Percentiles rank a stretch among this genome's conserved stretches.
phyloP scores from a whole-genome alignment of 2,888 invertebrate genomes.

The Cyclophora albipunctata region DNA sequence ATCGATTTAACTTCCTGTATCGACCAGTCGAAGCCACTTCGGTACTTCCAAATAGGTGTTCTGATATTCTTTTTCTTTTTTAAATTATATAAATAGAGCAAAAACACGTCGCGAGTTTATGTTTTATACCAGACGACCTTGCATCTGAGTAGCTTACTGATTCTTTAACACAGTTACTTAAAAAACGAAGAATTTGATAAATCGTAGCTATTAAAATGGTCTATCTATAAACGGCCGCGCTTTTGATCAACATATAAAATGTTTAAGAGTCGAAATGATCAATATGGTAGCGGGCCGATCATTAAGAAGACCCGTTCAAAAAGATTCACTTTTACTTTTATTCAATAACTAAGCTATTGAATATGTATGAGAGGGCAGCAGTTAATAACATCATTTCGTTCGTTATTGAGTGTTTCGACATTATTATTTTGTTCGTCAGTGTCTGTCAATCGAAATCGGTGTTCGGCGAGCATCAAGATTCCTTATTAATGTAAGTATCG shows the following conservation, averaged over 20 bases:
- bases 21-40: slow-evolving; percentile 50
- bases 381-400: slow-evolving; percentile 47
- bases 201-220: slow-evolving; percentile 51
- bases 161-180: slow-evolving; percentile 61
- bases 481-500: slow-evolving; percentile 40
- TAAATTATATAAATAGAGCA: slow-evolving; percentile 65
- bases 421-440: slow-evolving; percentile 45
- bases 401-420: slow-evolving; percentile 43
- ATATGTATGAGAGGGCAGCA: slow-evolving; percentile 50
- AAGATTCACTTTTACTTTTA: slow-evolving; percentile 69
- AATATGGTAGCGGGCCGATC: slow-evolving; percentile 37
- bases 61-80: slow-evolving; percentile 62
- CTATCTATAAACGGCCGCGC: slow-evolving; percentile 15
- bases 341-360: slow-evolving; percentile 55
- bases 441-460: slow-evolving; percentile 35
- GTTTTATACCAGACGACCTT: slow-evolving; percentile 66
- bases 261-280: slow-evolving; percentile 28
- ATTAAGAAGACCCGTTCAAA: slow-evolving; percentile 44
- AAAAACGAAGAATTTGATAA: slow-evolving; percentile 62
- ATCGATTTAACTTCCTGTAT: slow-evolving; percentile 66
- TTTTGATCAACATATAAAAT: slow-evolving; percentile 33
- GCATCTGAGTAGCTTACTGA: slow-evolving; percentile 62
- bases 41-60: slow-evolving; percentile 69
- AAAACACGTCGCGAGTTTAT: slow-evolving; percentile 52
- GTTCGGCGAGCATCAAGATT: slow-evolving; percentile 40